Conservation (phyloP, 1,140 invertebrate species). For the Drosophila pallidifrons region DNA sequence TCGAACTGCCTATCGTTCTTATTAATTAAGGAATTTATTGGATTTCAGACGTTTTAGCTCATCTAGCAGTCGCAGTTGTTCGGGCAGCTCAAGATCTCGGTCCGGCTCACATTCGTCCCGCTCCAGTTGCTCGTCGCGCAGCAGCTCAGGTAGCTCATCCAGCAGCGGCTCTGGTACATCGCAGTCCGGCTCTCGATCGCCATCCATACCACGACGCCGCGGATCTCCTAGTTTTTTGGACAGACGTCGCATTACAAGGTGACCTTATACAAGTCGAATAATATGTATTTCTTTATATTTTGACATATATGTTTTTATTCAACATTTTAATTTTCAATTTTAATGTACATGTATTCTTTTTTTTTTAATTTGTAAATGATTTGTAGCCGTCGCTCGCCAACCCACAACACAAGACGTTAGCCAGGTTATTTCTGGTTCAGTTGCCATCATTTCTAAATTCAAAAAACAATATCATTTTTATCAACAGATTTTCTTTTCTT, state of each 20-base stretch:
- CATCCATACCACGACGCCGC: constrained; percentile 93
- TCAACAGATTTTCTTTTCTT: constrained; percentile 53
- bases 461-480: constrained; percentile 1
- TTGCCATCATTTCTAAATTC: constrained; percentile 58
- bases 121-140: constrained; percentile 86
- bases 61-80: constrained; percentile 83
- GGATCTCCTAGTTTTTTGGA: constrained; percentile 96
- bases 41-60: constrained; percentile 83
- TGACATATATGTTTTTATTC: too few relatives aligned
- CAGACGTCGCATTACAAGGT: constrained; percentile 96
- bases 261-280: constrained; percentile 57
- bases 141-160: constrained; percentile 79
- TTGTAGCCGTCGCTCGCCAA: constrained; percentile 86
- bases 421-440: constrained; percentile 52
- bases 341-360: constrained; percentile 21
- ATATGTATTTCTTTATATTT: background rate
- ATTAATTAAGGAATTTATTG: background rate
- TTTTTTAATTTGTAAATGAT: constrained; percentile 63
- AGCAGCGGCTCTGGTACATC: constrained; percentile 74
- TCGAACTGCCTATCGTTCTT: background rate
- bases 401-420: constrained; percentile 73
- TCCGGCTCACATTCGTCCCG: constrained; percentile 85
- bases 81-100: constrained; percentile 85
- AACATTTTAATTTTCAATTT: constrained; percentile 15
- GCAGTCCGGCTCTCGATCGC: constrained; percentile 89